A percentile compares a stretch with the other conserved stretches of the same genome.
These are phyloP conservation scores for Chloromyia formosa DNA, from an alignment of 2,888 invertebrate genomes.

Conservation along the genomic window DNA sequence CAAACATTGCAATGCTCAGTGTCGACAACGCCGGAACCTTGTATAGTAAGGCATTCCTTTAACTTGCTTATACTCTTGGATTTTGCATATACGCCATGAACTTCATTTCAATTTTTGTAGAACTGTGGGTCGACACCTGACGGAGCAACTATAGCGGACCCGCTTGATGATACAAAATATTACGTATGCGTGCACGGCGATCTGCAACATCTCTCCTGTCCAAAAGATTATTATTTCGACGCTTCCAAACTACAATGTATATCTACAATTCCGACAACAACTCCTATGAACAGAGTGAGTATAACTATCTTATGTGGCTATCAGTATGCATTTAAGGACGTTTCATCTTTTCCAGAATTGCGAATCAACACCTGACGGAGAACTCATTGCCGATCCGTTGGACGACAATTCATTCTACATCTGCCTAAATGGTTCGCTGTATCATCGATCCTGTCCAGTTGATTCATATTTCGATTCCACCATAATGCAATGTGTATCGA, in stretches of 20 bases:
- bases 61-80: neutral
- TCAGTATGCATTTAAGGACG: too few species aligned
- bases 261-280: neutral
- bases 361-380: neutral
- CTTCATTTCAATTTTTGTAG: slow-evolving; percentile 9
- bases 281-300: neutral
- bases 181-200: slow-evolving; percentile 11
- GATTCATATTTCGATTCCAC: slow-evolving; percentile 25
- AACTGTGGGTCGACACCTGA: slow-evolving; percentile 4
- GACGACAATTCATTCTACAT: slow-evolving; percentile 28
- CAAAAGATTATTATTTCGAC: neutral
- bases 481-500: neutral
- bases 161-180: neutral
- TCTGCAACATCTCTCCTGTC: slow-evolving; percentile 11
- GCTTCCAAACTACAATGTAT: neutral
- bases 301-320: neutral
- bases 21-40: too few species aligned
- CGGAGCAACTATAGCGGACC: slow-evolving; percentile 9
- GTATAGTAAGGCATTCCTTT: neutral
- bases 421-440: neutral
- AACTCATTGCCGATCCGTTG: neutral
- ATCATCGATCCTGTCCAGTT: slow-evolving; percentile 8
- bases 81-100: too few species aligned
- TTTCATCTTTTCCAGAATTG: neutral
- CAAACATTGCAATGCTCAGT: too few species aligned